phyloP scores from a whole-genome alignment of 2,888 invertebrate genomes.

The Tyria jacobaeae region DNA sequence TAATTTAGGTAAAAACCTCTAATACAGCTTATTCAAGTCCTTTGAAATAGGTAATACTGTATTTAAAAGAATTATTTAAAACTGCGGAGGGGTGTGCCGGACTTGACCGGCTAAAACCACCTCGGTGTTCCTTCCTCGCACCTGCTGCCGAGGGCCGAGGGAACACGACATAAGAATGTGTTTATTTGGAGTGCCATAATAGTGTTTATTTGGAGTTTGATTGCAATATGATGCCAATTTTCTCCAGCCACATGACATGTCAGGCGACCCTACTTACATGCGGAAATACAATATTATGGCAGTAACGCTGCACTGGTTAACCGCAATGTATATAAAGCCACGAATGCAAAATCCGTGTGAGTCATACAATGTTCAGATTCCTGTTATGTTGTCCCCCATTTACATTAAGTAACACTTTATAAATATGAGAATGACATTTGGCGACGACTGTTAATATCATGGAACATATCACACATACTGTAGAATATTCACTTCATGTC shows the following conservation, averaged over 20 bases:
- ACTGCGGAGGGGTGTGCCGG: no score
- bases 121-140: no score
- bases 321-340: background rate
- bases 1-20: no score
- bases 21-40: no score
- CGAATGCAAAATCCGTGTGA: background rate
- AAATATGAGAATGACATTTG: background rate
- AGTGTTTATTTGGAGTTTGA: no score
- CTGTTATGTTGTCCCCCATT: background rate
- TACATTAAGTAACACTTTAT: background rate
- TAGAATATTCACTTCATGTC: no score
- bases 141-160: no score
- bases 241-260: background rate
- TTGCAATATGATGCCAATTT: background rate
- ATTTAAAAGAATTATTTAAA: no score
- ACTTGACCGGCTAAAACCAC: no score
- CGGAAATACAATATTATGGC: background rate
- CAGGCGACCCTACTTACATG: background rate
- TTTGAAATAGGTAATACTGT: no score
- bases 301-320: constrained; percentile 1
- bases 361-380: background rate
- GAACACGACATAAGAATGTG: no score
- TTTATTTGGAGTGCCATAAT: no score
- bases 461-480: background rate
- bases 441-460: background rate